Percentiles rank a stretch among this genome's conserved stretches.
phyloP scores from a whole-genome alignment of 2,797 vertebrate species.

The Anabas testudineus region DNA sequence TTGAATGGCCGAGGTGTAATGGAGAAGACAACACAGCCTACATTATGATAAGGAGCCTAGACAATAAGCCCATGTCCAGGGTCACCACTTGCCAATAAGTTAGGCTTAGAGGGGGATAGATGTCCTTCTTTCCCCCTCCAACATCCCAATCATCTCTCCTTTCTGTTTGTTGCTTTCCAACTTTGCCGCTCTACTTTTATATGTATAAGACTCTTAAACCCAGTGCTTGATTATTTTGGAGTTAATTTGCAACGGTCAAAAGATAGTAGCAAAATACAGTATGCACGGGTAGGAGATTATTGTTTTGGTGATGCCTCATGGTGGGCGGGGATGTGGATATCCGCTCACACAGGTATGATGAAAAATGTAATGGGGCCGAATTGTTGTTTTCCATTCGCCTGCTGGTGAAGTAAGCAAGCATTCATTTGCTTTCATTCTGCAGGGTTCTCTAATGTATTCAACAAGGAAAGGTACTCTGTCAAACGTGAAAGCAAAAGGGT shows the following conservation, averaged over 20 bases:
- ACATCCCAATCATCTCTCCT: slow-evolving; percentile 21
- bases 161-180: slow-evolving; percentile 31
- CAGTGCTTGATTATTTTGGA: slow-evolving; percentile 40
- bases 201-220: slow-evolving; percentile 23
- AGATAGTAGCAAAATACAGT: slow-evolving; percentile 44
- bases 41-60: slow-evolving; percentile 87
- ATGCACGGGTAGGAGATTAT: slow-evolving; percentile 33
- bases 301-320: slow-evolving; percentile 17
- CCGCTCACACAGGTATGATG: slow-evolving; percentile 64
- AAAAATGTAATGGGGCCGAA: slow-evolving; percentile 73
- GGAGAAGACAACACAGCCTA: slow-evolving; percentile 87
- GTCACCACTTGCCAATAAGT: slow-evolving; percentile 80
- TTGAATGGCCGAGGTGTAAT: slow-evolving; percentile 87
- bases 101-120: slow-evolving; percentile 79
- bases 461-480: slow-evolving; percentile 76
- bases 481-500: slow-evolving; percentile 75
- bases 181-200: slow-evolving; percentile 5
- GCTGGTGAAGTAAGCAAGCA: slow-evolving; percentile 71
- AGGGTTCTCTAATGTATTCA: slow-evolving; percentile 82
- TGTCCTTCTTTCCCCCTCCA: slow-evolving; percentile 58
- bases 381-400: slow-evolving; percentile 64
- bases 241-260: slow-evolving; percentile 45
- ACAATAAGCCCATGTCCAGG: slow-evolving; percentile 79
- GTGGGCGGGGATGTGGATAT: slow-evolving; percentile 53
- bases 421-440: slow-evolving; percentile 77